Conservation (phyloP, 2,888 invertebrate genomes). For the Pachycephus smyrnensis region DNA sequence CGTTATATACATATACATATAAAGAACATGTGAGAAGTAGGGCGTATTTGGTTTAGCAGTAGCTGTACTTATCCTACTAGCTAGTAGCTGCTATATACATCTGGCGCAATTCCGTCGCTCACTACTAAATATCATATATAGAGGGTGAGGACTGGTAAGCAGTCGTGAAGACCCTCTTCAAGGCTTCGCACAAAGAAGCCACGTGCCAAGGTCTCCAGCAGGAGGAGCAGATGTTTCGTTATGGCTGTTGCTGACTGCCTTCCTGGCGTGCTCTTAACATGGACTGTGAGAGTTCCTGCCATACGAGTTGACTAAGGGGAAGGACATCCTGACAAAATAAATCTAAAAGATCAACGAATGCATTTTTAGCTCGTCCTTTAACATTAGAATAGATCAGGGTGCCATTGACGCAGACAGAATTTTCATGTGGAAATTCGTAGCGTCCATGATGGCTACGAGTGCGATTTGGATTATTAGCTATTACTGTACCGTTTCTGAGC, state of each 20-base stretch:
- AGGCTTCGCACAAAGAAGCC: conserved; percentile 27
- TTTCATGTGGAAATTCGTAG: background rate
- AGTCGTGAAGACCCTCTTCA: conserved; percentile 20
- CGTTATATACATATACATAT: background rate
- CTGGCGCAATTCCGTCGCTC: conserved; percentile 2
- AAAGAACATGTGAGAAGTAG: background rate
- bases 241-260: background rate
- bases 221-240: conserved; percentile 3
- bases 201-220: conserved; percentile 36
- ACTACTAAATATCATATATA: background rate
- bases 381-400: background rate
- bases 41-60: background rate
- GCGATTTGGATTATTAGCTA: background rate
- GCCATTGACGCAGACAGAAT: background rate
- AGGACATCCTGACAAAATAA: background rate
- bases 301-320: background rate
- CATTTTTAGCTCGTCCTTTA: background rate
- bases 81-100: background rate
- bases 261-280: background rate
- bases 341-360: background rate
- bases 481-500: background rate
- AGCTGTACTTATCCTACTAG: background rate
- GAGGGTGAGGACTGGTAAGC: background rate
- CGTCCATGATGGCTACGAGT: background rate
- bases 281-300: background rate